These are phyloP conservation scores for Aromia moschata DNA, from an alignment of 2,888 invertebrate genomes.

Conservation along the genomic window DNA sequence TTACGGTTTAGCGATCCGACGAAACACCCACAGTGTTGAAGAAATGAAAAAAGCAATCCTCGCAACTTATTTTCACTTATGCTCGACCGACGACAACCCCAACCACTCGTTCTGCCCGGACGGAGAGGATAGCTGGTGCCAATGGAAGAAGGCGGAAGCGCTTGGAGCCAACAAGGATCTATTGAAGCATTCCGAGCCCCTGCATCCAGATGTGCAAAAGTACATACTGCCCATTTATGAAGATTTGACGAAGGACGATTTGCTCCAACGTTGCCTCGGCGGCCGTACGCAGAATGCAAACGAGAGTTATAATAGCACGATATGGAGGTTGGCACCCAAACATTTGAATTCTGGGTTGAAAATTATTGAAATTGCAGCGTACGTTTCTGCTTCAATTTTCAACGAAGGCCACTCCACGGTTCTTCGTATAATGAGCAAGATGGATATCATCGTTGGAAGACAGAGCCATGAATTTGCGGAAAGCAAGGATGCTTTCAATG, in stretches of 20 bases:
- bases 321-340: background rate
- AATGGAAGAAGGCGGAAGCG: constrained; percentile 32
- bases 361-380: background rate
- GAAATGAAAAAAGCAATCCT: constrained; percentile 38
- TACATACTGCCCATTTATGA: background rate
- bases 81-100: constrained; percentile 32
- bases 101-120: constrained; percentile 33
- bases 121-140: constrained; percentile 37
- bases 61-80: constrained; percentile 37
- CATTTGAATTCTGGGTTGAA: background rate
- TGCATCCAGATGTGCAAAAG: background rate
- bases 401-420: background rate
- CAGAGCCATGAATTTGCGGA: background rate
- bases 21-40: constrained; percentile 31
- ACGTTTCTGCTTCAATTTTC: background rate
- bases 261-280: background rate
- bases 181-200: too few relatives aligned
- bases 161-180: background rate
- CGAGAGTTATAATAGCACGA: background rate
- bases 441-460: background rate
- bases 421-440: background rate
- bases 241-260: background rate
- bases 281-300: background rate
- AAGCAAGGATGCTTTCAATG: too few relatives aligned
- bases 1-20: constrained; percentile 29